Conservation (phyloP, 2,797 vertebrate genomes). For the Cheirogaleus major region DNA sequence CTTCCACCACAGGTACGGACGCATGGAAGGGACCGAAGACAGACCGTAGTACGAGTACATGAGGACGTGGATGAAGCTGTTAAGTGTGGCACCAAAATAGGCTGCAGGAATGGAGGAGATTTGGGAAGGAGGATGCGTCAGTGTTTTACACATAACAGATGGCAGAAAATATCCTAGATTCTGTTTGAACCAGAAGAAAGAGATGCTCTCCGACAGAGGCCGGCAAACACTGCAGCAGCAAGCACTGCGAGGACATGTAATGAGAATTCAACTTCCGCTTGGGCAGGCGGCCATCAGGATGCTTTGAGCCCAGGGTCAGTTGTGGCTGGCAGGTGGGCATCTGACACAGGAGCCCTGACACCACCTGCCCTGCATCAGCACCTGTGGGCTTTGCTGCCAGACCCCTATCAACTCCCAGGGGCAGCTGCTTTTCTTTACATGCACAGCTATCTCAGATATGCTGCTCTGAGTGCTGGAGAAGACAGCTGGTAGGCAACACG, state of each 20-base stretch:
- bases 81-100: constrained; percentile 95
- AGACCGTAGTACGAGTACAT: constrained; percentile 99
- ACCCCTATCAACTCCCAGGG: background rate
- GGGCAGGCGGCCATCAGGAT: background rate
- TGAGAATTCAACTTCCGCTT: accelerated
- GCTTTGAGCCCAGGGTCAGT: background rate
- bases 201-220: background rate
- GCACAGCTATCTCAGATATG: background rate
- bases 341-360: background rate
- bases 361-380: background rate
- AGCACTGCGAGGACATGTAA: accelerated
- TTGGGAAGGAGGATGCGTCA: background rate
- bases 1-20: constrained; percentile 99
- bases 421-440: background rate
- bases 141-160: background rate
- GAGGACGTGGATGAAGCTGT: constrained; percentile 97
- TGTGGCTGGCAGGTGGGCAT: background rate
- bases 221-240: background rate
- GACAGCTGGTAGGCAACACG: background rate
- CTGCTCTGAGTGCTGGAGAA: background rate
- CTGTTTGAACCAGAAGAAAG: background rate
- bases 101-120: constrained; percentile 84
- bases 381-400: background rate
- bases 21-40: constrained; percentile 94
- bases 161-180: background rate